Evolutionary conservation across 2,888 invertebrate species (phyloP).

Genomic region (Megamerina dolium): DNA sequence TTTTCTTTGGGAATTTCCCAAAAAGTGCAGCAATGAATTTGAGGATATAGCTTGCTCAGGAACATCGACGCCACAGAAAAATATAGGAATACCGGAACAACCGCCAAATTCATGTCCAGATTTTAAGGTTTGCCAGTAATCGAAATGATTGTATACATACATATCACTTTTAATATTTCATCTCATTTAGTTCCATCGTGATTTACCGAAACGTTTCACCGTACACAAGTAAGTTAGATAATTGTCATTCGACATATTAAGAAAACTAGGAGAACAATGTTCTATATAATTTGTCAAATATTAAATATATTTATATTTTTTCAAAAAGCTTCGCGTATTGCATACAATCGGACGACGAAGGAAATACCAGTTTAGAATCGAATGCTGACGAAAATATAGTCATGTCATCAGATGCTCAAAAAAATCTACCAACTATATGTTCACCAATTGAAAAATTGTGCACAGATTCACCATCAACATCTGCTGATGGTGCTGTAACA

Average conservation of each 20-base stretch:
- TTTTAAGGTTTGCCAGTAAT: constrained; percentile 27
- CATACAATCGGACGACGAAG: constrained; percentile 40
- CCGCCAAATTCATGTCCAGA: constrained; percentile 40
- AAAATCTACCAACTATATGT: not conserved
- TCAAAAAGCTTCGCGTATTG: constrained; percentile 37
- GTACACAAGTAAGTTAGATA: constrained; percentile 42
- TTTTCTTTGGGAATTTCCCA: constrained; percentile 39
- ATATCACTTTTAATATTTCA: constrained; percentile 1
- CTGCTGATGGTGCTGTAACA: constrained; percentile 16
- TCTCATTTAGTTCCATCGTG: constrained; percentile 21
- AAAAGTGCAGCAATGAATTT: constrained; percentile 11
- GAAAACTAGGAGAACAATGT: not conserved
- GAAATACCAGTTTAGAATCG: constrained; percentile 27
- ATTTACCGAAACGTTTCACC: constrained; percentile 33
- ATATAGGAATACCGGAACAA: constrained; percentile 24
- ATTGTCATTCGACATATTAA: too few relatives aligned
- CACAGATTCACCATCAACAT: constrained; percentile 15
- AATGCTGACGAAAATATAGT: not conserved
- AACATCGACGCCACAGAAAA: constrained; percentile 24
- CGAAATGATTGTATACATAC: not conserved
- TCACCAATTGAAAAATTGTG: not conserved
- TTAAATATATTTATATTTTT: constrained; percentile 5
- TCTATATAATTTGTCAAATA: not conserved
- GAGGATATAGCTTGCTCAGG: constrained; percentile 12
- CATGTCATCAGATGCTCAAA: not conserved